A percentile compares a stretch with the other conserved stretches of the same genome.
Evolutionary conservation across 2,113 vertebrate species (phyloP).

Genomic region (Pelodiscus sinensis): DNA sequence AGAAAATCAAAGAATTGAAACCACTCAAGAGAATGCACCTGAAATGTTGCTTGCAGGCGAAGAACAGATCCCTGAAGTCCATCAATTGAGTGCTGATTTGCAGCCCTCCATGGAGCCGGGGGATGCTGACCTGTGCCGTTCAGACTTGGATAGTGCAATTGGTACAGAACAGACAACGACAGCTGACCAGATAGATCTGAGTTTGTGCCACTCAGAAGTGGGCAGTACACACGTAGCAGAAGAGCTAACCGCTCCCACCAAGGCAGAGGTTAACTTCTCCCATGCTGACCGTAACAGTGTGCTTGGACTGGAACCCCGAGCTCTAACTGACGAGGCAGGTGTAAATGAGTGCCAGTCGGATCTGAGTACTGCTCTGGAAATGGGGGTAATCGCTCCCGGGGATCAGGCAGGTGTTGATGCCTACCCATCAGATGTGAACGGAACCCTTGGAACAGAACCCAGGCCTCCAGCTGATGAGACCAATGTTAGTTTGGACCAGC

Average conservation of each 20-base stretch:
- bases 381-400: neutral
- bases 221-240: neutral
- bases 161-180: constrained; percentile 36
- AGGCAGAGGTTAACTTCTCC: neutral
- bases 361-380: neutral
- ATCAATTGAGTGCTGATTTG: neutral
- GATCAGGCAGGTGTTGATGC: neutral
- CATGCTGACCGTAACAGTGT: neutral
- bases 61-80: neutral
- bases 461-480: neutral
- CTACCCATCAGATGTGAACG: neutral
- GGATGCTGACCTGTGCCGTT: constrained; percentile 18
- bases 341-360: neutral
- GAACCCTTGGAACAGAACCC: neutral
- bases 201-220: neutral
- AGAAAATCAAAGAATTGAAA: neutral
- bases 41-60: neutral
- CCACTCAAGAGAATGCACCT: constrained; percentile 7
- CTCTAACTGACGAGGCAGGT: neutral
- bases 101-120: neutral
- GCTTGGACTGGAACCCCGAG: neutral
- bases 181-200: neutral
- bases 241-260: neutral
- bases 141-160: constrained; percentile 28
- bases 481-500: neutral